Percentiles rank a stretch among this genome's conserved stretches.
These are phyloP conservation scores for Arenicola marina DNA, from an alignment of 2,888 invertebrate species.

Conservation along the genomic window DNA sequence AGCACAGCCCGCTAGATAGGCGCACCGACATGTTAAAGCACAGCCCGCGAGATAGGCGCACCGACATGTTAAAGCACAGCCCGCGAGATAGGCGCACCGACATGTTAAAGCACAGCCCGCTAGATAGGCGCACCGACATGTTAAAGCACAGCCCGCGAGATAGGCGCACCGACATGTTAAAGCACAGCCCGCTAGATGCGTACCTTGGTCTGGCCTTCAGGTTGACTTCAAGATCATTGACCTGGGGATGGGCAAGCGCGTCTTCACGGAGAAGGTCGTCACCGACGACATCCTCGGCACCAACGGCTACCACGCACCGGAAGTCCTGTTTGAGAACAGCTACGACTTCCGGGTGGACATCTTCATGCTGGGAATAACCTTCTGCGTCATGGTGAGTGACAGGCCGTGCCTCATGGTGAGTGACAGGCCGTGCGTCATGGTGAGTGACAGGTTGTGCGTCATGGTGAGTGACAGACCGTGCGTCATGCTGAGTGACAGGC, in stretches of 20 bases:
- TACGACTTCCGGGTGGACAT: constrained; percentile 36
- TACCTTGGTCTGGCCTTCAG: no score
- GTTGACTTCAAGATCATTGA: constrained; percentile 33
- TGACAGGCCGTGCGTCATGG: constrained; percentile 12
- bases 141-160: no score
- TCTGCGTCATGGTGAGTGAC: constrained; percentile 31
- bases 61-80: no score
- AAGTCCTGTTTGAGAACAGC: constrained; percentile 31
- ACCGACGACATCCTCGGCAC: constrained; percentile 37
- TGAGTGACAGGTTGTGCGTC: constrained; percentile 6
- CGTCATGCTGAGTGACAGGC: no score
- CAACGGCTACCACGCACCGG: constrained; percentile 36
- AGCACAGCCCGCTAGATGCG: no score
- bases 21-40: no score
- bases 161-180: no score
- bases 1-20: no score
- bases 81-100: no score
- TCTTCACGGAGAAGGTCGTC: constrained; percentile 29
- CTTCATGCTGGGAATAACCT: constrained; percentile 36
- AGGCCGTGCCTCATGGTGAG: constrained; percentile 18
- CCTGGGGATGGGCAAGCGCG: constrained; percentile 30
- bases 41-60: no score
- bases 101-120: no score
- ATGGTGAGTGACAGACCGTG: constrained; percentile 20
- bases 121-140: no score